Evolutionary conservation across 2,797 vertebrate species (phyloP).

Genomic region (Sebastes trivittatus): DNA sequence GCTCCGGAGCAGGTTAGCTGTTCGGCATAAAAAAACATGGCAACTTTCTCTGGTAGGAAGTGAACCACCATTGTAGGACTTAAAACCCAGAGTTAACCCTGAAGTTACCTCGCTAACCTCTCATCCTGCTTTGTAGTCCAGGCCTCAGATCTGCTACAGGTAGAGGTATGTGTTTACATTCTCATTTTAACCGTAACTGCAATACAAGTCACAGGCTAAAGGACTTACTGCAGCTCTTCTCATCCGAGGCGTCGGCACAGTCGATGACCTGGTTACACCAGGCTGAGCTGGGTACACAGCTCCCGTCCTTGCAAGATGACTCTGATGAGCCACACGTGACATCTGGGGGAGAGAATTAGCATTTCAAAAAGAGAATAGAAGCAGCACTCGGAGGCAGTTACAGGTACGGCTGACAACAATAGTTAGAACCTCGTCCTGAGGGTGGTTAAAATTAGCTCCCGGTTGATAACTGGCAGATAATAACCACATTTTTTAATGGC

Average conservation of each 20-base stretch:
- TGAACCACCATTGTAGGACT: too few relatives aligned
- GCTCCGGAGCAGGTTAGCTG: too few relatives aligned
- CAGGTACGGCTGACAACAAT: conserved; percentile 38
- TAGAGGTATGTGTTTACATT: background rate
- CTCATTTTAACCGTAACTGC: background rate
- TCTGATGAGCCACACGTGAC: conserved; percentile 85
- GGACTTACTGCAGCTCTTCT: conserved; percentile 94
- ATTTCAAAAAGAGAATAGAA: conserved; percentile 62
- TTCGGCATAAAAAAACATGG: too few relatives aligned
- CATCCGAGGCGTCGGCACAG: conserved; percentile 95
- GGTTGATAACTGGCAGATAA: conserved; percentile 7
- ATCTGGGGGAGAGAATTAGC: conserved; percentile 74
- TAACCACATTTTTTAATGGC: conserved; percentile 21
- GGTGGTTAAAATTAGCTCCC: conserved; percentile 38
- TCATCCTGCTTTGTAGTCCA: too few relatives aligned
- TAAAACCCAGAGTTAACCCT: too few relatives aligned
- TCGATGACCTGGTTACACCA: conserved; percentile 96
- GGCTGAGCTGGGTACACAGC: conserved; percentile 89
- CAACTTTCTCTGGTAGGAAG: fast-evolving
- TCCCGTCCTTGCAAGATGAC: conserved; percentile 91
- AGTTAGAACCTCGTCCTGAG: background rate
- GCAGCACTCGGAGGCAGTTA: conserved; percentile 28
- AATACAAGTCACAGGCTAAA: conserved; percentile 25
- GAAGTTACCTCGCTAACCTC: too few relatives aligned
- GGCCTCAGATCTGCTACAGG: background rate